Base-by-base conservation (phyloP, 2,113 vertebrate genomes). In the Trogon melanurus region DNA sequence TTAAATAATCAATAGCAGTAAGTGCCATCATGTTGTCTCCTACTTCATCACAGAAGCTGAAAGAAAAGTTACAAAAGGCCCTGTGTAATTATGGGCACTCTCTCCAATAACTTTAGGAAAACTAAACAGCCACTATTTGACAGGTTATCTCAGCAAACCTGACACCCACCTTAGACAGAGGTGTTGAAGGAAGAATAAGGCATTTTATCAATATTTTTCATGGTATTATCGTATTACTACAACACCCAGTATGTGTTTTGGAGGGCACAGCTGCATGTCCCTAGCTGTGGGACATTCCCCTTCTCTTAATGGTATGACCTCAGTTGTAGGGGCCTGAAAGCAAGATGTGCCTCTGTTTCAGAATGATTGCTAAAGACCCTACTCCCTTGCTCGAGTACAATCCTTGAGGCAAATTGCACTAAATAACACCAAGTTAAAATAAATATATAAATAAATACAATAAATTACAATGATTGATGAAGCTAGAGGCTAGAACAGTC, bases 1-100 rank as follows among this genome's bases (percentile, higher is more conserved):
- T 96, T 75, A 94, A 95, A 93, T 91, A 96, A 97, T 96, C 97
- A 95, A 96, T 96, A 97, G 89, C 80, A 11, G 10, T 84, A 93
- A 97, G 94, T 89, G 91, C 86, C 79, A 54, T 75, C 73, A 78
- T 27, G 62, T 81, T 50, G 48, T 58, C 91, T 96, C 85, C 93
- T 82, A 76, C 95, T 95, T 96, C 79, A 90, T 92, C 86, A 71
- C 7, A 27, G 65, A 76, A 76, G 53, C 89, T 41, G 41, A 41
- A 41, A 56, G 86, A 38, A 36, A 75, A 91, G 86, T 81, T 95
- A 60, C 79, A 75, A 91, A 84, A 94, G 91, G 92, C 71, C 88
- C 73, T 0, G 3, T 74, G 87, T 74, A 92, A 94, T 93, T 97
- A 94, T 0, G 4, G 85, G 57, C 76, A 83, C 84, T 89, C 36